These are phyloP conservation scores for Drosophila setifemur DNA, from an alignment of 1,140 invertebrate species.

Conservation along the genomic window DNA sequence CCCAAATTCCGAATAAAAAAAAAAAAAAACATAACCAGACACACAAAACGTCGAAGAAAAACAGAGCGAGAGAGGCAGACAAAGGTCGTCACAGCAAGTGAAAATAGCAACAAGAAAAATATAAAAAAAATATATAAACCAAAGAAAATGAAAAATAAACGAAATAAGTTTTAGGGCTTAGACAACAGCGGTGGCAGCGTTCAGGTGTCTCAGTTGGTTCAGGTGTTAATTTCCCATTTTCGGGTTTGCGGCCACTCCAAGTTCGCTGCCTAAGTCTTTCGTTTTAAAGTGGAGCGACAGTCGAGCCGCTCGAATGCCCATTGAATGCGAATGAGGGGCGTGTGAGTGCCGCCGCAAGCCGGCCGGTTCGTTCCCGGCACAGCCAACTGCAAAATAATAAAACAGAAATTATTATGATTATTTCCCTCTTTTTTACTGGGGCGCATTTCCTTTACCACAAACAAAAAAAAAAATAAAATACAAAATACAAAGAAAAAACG, in stretches of 20 bases:
- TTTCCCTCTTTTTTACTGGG: constrained; percentile 44
- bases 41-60: constrained; percentile 15
- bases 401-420: constrained; percentile 64
- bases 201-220: constrained; percentile 1
- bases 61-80: constrained; percentile 16
- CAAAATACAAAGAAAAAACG: constrained; percentile 22
- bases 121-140: not conserved
- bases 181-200: constrained; percentile 1
- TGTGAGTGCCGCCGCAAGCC: constrained; percentile 70
- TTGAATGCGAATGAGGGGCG: constrained; percentile 74
- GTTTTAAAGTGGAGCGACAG: constrained; percentile 66
- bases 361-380: constrained; percentile 25
- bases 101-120: constrained; percentile 63
- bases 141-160: constrained; percentile 24
- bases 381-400: constrained; percentile 37
- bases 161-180: constrained; percentile 42
- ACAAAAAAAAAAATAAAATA: not conserved
- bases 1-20: constrained; percentile 45
- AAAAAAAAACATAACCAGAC: constrained; percentile 13
- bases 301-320: constrained; percentile 42
- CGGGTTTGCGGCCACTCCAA: constrained; percentile 14
- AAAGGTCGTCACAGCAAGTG: constrained; percentile 75
- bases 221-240: constrained; percentile 56
- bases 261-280: constrained; percentile 77
- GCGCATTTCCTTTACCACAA: constrained; percentile 40